Evolutionary conservation across 1,140 invertebrate species (phyloP), one percentile per base, ranked within the genome.

Genomic region (Bombus confusus): DNA sequence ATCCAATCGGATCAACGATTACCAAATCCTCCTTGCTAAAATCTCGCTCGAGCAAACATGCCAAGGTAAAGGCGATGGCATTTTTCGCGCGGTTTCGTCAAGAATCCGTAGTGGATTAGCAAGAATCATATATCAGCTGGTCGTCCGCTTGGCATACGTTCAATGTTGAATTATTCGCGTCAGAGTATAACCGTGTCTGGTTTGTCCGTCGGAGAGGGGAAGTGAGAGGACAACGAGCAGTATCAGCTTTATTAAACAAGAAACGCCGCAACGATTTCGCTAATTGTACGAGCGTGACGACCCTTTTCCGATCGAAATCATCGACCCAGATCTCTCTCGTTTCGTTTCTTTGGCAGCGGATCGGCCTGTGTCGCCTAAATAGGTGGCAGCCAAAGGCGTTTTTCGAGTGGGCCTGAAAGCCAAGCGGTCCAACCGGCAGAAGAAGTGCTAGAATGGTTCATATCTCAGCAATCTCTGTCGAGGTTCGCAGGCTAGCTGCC

Each of bases 401-500:
- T 91, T 87, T 92, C 90, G 87, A 91, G 90, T 88, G 86, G 84
- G 69, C 83, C 77, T 86, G 84, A 87, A 72, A 80, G 41, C 83
- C 72, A 85, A 80, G 89, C 87, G 74, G 81, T 85, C 77, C 52
- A 47, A 69, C 72, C 79, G 77, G 59, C 47, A 43, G 73, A 80
- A 87, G 68, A 87, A 91, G 85, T 89, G 87, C 89, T 90, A 85
- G 90, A 90, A 91, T 88, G 87, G 90, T 90, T 92, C 92, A 89
- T 94, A 94, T 94, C 94, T 91, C 88, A 89, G 89, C 89, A 93
- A 94, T 95, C 94, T 94, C 91, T 93, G 93, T 93, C 91, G 92
- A 94, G 92, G 86, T 91, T 94, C 91, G 91, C 94, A 94, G 90
- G 90, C 76, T 93, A 82, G 87, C 92, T 89, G 92, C 81, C 90